phyloP scores from a whole-genome alignment of 23 tunicate species.

The Ascidia mentula region DNA sequence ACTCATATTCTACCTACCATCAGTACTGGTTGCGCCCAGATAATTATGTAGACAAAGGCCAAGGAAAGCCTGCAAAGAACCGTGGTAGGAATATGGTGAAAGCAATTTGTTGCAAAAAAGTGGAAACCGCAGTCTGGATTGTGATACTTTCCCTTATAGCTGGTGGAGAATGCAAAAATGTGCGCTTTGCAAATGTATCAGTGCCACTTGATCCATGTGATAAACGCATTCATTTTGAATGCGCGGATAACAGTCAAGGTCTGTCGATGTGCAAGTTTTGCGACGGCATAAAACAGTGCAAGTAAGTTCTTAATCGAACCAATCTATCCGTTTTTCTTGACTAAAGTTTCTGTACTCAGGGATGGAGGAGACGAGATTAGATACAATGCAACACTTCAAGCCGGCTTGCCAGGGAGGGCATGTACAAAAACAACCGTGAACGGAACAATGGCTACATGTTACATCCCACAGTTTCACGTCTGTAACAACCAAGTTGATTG shows the following conservation, averaged over 20 bases:
- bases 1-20: too few species aligned
- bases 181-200: too few species aligned
- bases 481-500: conserved; percentile 61
- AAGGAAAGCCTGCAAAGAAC: too few species aligned
- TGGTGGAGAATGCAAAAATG: too few species aligned
- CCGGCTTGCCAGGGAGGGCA: not conserved
- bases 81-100: too few species aligned
- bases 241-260: not conserved
- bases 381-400: conserved; percentile 25
- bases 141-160: too few species aligned
- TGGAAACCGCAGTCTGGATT: too few species aligned
- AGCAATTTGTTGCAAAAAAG: too few species aligned
- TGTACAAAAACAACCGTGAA: not conserved
- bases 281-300: conserved; percentile 1
- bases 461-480: conserved; percentile 27
- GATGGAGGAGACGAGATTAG: conserved; percentile 55
- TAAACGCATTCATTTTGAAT: not conserved
- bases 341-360: conserved; percentile 7
- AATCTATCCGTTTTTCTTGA: too few species aligned
- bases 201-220: too few species aligned
- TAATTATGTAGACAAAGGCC: too few species aligned
- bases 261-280: not conserved
- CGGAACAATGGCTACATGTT: conserved; percentile 12
- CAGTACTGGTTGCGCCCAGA: too few species aligned
- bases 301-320: not conserved